Base-by-base conservation (phyloP, 2,113 vertebrate genomes). In the Rhombomys opimus region DNA sequence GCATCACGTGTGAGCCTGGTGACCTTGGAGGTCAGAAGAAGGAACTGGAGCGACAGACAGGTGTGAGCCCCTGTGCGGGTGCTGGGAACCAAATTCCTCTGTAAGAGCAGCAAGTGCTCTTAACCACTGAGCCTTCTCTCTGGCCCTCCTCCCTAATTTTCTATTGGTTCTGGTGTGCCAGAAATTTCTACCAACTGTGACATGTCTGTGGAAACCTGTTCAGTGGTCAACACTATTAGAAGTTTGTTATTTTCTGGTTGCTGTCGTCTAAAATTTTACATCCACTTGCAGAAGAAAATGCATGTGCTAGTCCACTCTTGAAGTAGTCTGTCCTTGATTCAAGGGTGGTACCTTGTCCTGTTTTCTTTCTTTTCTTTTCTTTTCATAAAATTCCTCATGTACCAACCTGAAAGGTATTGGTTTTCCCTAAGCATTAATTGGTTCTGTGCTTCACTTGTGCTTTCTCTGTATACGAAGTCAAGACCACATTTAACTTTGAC, bases 401-500 rank as follows among this genome's bases (percentile, higher is more conserved):
- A 2, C 32, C 32, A 81, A n/a, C 52, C 20, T 59, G 32, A n/a
- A n/a, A 81, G 57, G 20, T 81, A 35, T 23, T n/a, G 52, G 18
- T 81, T 81, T 61, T 88, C 32, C 32, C 54, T n/a, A 84, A 38
- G 78, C 90, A 17, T 54, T 68, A 32, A 46, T 85, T 96, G 30
- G 75, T 7, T 86, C 41, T 82, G 41, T 76, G 54, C 77, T 61
- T 15, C n/a, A 6, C 46, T 46, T n/a, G 41, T 76, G 27, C 82
- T 65, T 93, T 95, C 88, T 70, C 80, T 90, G 14, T 38, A 92
- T 81, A n/a, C 30, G 87, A 18, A 90, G 4, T 84, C 5, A 84
- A 92, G 38, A 9, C 87, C 80, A 87, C 12, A 52, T 15, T 77
- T 89, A 87, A 52, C 46, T 76, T 27, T 80, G 68, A 91, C 94